Evolutionary conservation across 92 coral and sea anemone species (phyloP).

Genomic region (Metridium senile): DNA sequence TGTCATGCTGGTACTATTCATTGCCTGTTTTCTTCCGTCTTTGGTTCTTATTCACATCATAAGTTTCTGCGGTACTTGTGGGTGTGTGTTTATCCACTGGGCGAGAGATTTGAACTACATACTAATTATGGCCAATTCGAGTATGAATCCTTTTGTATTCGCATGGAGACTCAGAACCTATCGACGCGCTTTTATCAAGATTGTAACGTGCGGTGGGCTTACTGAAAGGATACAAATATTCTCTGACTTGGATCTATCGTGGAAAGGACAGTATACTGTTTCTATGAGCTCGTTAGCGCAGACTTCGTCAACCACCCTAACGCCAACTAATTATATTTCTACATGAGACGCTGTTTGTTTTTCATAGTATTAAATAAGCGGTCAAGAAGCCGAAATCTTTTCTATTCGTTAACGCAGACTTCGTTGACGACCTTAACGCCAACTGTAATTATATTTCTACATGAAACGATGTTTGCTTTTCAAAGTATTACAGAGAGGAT

Average conservation of each 20-base stretch:
- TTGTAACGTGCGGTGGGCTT: slow-evolving; percentile 47
- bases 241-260: slow-evolving; percentile 7
- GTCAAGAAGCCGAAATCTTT: not conserved
- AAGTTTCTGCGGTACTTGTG: slow-evolving; percentile 46
- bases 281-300: slow-evolving; percentile 26
- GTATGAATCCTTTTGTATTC: slow-evolving; percentile 56
- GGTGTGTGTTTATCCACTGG: slow-evolving; percentile 57
- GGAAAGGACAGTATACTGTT: slow-evolving; percentile 14
- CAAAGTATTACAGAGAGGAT: no score
- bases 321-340: not conserved
- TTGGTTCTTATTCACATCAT: slow-evolving; percentile 48
- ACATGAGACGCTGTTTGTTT: not conserved
- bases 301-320: not conserved
- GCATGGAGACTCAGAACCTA: slow-evolving; percentile 53
- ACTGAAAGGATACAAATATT: slow-evolving; percentile 11
- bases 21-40: slow-evolving; percentile 51
- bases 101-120: slow-evolving; percentile 51
- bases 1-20: slow-evolving; percentile 43
- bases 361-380: not conserved
- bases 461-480: no score
- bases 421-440: no score
- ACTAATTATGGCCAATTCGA: slow-evolving; percentile 47
- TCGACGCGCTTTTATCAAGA: slow-evolving; percentile 47
- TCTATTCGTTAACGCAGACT: not conserved
- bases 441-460: no score